These are phyloP conservation scores for Subacronicta megacephala DNA, from an alignment of 2,888 invertebrate genomes.

Conservation along the genomic window DNA sequence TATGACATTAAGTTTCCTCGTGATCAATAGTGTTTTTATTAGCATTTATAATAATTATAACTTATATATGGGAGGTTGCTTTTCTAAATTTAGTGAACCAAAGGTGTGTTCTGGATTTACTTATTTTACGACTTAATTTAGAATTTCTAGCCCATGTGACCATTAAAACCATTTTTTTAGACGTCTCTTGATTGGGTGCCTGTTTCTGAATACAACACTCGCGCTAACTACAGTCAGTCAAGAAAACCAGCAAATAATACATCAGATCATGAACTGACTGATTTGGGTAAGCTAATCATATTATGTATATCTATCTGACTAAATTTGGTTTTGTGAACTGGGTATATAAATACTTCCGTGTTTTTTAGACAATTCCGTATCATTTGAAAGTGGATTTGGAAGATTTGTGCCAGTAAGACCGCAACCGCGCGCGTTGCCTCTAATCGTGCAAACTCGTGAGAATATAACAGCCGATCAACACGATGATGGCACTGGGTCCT, in stretches of 20 bases:
- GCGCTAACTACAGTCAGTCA: slow-evolving; percentile 84
- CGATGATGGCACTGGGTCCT: slow-evolving; percentile 78
- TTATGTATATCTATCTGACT: slow-evolving; percentile 19
- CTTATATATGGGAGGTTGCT: slow-evolving; percentile 87
- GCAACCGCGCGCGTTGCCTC: slow-evolving; percentile 82
- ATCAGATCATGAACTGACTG: slow-evolving; percentile 85
- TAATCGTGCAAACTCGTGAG: slow-evolving; percentile 84
- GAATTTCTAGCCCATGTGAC: slow-evolving; percentile 31
- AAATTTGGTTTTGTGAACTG: slow-evolving; percentile 22
- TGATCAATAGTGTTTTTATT: slow-evolving; percentile 28
- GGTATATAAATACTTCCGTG: slow-evolving; percentile 25
- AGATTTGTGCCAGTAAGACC: slow-evolving; percentile 88
- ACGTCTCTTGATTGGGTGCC: slow-evolving; percentile 88
- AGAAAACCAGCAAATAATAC: slow-evolving; percentile 85
- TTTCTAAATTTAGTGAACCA: slow-evolving; percentile 83
- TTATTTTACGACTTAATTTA: slow-evolving; percentile 40
- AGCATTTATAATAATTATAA: slow-evolving; percentile 38
- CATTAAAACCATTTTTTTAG: slow-evolving; percentile 70
- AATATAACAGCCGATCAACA: slow-evolving; percentile 76
- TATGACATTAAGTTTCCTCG: slow-evolving; percentile 24
- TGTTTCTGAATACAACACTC: slow-evolving; percentile 86
- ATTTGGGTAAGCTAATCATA: slow-evolving; percentile 78
- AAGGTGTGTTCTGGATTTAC: slow-evolving; percentile 78
- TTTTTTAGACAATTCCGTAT: slow-evolving; percentile 80
- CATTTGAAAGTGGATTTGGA: slow-evolving; percentile 86